Evolutionary conservation across 1,140 invertebrate species (phyloP).

Genomic region (Neodiprion fabricii): DNA sequence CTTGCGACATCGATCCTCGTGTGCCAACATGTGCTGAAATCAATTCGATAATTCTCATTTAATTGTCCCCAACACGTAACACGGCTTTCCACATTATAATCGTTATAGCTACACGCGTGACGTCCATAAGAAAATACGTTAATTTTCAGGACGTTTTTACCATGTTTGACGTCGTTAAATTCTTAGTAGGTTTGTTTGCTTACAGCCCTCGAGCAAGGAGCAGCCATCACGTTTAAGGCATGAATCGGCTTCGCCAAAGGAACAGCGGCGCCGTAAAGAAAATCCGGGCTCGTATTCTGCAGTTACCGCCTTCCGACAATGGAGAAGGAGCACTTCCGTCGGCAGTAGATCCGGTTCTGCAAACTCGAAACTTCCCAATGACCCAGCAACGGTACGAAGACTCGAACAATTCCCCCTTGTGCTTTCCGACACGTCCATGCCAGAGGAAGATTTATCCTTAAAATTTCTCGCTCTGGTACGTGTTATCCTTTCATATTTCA

Average conservation of each 20-base stretch:
- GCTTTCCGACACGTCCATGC: constrained; percentile 47
- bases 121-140: no score
- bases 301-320: constrained; percentile 46
- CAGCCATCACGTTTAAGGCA: constrained; percentile 26
- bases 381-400: constrained; percentile 34
- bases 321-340: constrained; percentile 42
- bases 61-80: no score
- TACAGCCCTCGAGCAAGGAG: constrained; percentile 45
- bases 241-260: constrained; percentile 30
- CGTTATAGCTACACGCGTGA: no score
- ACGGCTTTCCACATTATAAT: no score
- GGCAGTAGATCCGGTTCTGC: constrained; percentile 33
- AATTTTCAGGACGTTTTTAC: no score
- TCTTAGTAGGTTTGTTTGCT: constrained; percentile 41
- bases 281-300: constrained; percentile 35
- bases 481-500: constrained; percentile 3
- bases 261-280: constrained; percentile 30
- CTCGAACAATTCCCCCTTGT: constrained; percentile 49
- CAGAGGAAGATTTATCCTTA: constrained; percentile 50
- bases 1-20: no score
- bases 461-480: constrained; percentile 53
- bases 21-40: no score
- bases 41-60: no score
- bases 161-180: constrained; percentile 23
- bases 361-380: constrained; percentile 28